Evolutionary conservation across 2,113 vertebrate genomes (phyloP).

Genomic region (Phaethon lepturus): DNA sequence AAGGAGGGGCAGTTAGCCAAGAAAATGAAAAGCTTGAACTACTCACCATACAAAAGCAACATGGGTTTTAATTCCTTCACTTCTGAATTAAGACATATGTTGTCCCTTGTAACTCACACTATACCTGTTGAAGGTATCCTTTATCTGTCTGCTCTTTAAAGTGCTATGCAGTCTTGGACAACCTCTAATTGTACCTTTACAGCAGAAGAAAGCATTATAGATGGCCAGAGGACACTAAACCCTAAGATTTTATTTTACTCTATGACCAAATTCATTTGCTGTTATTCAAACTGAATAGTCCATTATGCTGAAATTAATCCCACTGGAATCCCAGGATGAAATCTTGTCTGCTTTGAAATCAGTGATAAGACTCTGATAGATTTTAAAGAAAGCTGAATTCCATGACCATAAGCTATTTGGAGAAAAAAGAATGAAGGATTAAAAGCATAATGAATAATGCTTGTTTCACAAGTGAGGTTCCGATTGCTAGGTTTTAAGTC

Average conservation of each 20-base stretch:
- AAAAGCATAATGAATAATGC: neutral
- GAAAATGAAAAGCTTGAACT: slow-evolving; percentile 17
- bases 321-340: neutral
- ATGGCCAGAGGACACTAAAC: neutral
- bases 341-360: neutral
- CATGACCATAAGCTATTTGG: neutral
- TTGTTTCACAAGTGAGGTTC: neutral
- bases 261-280: neutral
- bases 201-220: neutral
- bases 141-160: slow-evolving; percentile 12
- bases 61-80: slow-evolving; percentile 9
- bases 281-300: neutral
- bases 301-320: neutral
- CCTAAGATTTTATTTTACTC: neutral
- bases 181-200: neutral
- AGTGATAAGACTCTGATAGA: neutral
- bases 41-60: neutral
- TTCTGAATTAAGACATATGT: neutral
- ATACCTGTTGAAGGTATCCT: neutral
- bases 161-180: neutral
- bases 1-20: slow-evolving; percentile 4
- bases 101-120: neutral
- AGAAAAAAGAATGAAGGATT: neutral
- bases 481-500: neutral
- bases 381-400: neutral